Evolutionary conservation across 30 jellyfish, hydroid and myxozoan genomes (phyloP).

Genomic region (Clytia hemisphaerica): DNA sequence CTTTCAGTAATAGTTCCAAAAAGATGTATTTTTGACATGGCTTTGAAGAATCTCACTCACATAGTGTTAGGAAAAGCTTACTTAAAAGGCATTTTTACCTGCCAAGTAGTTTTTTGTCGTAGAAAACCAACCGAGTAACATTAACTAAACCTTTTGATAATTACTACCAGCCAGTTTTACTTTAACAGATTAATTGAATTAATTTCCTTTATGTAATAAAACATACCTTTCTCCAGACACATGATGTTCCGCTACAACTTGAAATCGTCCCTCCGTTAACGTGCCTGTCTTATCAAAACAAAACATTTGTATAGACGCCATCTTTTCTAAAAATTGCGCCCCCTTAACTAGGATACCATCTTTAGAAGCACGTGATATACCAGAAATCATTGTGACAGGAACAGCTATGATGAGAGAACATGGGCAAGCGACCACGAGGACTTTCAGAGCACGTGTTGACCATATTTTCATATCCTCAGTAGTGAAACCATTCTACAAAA

Average conservation of each 20-base stretch:
- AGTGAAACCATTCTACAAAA: neutral
- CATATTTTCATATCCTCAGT: slow-evolving; percentile 4
- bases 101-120: too few species aligned
- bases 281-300: slow-evolving; percentile 95
- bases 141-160: too few species aligned
- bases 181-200: too few species aligned
- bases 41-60: too few species aligned
- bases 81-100: too few species aligned
- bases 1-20: too few species aligned
- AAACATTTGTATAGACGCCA: slow-evolving; percentile 45
- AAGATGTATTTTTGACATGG: too few species aligned
- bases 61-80: too few species aligned
- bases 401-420: slow-evolving; percentile 87
- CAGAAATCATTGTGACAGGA: slow-evolving; percentile 77
- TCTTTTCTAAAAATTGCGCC: slow-evolving; percentile 47
- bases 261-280: slow-evolving; percentile 88
- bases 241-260: slow-evolving; percentile 33
- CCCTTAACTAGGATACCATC: slow-evolving; percentile 71
- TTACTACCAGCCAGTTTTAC: too few species aligned
- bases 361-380: slow-evolving; percentile 77
- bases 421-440: slow-evolving; percentile 81
- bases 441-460: slow-evolving; percentile 76
- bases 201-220: too few species aligned
- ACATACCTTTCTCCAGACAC: too few species aligned
- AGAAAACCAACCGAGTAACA: too few species aligned